Percentiles rank a stretch among this genome's conserved stretches.
Conservation (phyloP, 2,888 invertebrate species). For the Epirrhoe tristata region DNA sequence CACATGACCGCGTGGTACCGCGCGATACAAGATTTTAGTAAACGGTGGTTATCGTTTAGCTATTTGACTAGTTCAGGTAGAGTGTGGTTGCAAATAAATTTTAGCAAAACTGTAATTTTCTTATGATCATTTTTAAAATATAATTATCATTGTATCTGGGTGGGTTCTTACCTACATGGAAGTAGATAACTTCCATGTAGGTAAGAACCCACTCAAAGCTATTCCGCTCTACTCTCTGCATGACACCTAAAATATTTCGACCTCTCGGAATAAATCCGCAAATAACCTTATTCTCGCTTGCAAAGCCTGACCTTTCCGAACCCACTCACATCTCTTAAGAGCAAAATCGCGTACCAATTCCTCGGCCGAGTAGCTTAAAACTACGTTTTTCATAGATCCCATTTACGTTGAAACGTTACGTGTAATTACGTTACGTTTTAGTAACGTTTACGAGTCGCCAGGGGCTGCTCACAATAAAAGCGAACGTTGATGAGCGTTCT, state of each 20-base stretch:
- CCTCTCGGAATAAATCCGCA: background rate
- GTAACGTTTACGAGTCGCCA: slow-evolving; percentile 52
- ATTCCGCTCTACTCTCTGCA: background rate
- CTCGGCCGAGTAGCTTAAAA: slow-evolving; percentile 22
- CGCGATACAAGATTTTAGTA: too few relatives aligned
- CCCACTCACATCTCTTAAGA: slow-evolving; percentile 26
- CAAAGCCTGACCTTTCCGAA: slow-evolving; percentile 24
- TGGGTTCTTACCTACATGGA: too few relatives aligned
- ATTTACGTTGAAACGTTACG: slow-evolving; percentile 52
- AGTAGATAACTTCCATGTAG: too few relatives aligned
- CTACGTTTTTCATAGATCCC: slow-evolving; percentile 41
- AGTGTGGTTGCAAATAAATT: too few relatives aligned
- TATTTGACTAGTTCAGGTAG: too few relatives aligned
- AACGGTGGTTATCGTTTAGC: too few relatives aligned
- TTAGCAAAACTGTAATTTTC: too few relatives aligned
- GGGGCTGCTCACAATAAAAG: slow-evolving; percentile 39
- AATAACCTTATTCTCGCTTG: slow-evolving; percentile 18
- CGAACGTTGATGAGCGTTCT: slow-evolving; percentile 32
- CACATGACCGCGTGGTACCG: too few relatives aligned
- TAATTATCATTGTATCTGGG: too few relatives aligned
- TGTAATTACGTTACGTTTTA: slow-evolving; percentile 57
- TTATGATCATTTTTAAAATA: too few relatives aligned
- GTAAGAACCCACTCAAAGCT: too few relatives aligned
- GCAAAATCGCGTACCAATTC: slow-evolving; percentile 26
- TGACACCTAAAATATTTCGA: background rate